Percentiles rank a stretch among this genome's conserved stretches.
phyloP scores from a whole-genome alignment of 2,797 vertebrate genomes.

The Pangasius sanitwongsei region DNA sequence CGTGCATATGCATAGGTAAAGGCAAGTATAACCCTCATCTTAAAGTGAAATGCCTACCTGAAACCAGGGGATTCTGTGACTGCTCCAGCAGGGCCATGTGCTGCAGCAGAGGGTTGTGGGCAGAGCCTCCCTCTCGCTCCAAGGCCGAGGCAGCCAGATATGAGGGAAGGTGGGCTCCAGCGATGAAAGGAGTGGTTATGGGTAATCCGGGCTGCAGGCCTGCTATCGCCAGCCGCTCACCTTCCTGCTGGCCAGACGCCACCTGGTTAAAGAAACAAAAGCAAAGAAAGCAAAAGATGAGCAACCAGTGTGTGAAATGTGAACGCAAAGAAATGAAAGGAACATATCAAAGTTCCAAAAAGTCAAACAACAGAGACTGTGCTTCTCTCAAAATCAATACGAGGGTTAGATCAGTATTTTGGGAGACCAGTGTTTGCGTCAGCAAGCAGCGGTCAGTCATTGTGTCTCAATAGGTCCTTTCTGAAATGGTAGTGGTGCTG shows the following conservation, averaged over 20 bases:
- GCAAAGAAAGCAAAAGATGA: conserved; percentile 40
- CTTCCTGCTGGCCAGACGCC: conserved; percentile 83
- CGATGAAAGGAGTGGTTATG: conserved; percentile 80
- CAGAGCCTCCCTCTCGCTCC: conserved; percentile 81
- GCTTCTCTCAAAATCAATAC: conserved; percentile 33
- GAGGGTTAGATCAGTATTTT: conserved; percentile 22
- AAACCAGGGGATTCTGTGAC: conserved; percentile 84
- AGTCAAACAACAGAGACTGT: conserved; percentile 30
- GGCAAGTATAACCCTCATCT: background rate
- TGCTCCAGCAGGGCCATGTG: conserved; percentile 95
- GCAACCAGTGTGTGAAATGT: conserved; percentile 45
- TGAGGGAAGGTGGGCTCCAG: conserved; percentile 86
- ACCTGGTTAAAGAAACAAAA: conserved; percentile 69
- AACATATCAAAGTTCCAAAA: conserved; percentile 11
- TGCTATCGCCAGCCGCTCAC: conserved; percentile 83
- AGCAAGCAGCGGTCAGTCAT: conserved; percentile 39
- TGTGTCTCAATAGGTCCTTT: conserved; percentile 58
- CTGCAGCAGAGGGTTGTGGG: conserved; percentile 89
- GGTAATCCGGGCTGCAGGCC: conserved; percentile 86
- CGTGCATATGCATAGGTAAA: background rate
- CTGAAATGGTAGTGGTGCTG: conserved; percentile 49
- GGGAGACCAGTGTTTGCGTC: conserved; percentile 48
- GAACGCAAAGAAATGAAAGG: background rate
- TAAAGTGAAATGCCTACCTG: conserved; percentile 77
- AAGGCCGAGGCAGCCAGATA: conserved; percentile 86